These are phyloP conservation scores for Merops nubicus DNA, from an alignment of 2,113 vertebrate genomes.

Conservation along the genomic window DNA sequence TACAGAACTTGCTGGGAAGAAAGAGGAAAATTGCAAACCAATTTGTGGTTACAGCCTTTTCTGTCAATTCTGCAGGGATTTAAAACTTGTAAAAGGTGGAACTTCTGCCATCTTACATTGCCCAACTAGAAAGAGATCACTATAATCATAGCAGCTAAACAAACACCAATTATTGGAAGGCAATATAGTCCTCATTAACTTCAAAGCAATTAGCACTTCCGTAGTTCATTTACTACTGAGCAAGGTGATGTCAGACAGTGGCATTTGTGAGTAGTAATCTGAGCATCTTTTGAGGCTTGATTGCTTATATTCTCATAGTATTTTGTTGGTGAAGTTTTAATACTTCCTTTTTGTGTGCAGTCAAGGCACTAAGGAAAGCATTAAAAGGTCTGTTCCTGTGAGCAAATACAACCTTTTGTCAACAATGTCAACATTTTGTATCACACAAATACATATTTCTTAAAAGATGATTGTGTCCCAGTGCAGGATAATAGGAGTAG, in stretches of 20 bases:
- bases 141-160: conserved; percentile 67
- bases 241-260: conserved; percentile 35
- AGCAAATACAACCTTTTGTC: background rate
- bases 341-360: background rate
- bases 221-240: conserved; percentile 48
- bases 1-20: conserved; percentile 70
- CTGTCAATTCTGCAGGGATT: conserved; percentile 78
- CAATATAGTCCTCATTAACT: conserved; percentile 74
- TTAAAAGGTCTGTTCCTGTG: background rate
- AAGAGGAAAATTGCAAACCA: conserved; percentile 81
- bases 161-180: conserved; percentile 74
- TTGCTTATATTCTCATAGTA: background rate
- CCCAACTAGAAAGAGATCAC: conserved; percentile 57
- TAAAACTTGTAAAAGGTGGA: conserved; percentile 80
- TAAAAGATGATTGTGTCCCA: background rate
- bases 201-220: conserved; percentile 69
- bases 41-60: conserved; percentile 81
- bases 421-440: no score
- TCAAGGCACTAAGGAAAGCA: background rate
- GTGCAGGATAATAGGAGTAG: background rate
- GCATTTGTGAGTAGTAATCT: conserved; percentile 51
- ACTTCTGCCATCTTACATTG: conserved; percentile 72
- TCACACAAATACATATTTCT: background rate
- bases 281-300: conserved; percentile 1
- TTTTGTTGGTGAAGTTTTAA: background rate